Evolutionary conservation across 1,140 invertebrate species (phyloP), one percentile per base, ranked within the genome.

Genomic region (Helicoverpa zea): DNA sequence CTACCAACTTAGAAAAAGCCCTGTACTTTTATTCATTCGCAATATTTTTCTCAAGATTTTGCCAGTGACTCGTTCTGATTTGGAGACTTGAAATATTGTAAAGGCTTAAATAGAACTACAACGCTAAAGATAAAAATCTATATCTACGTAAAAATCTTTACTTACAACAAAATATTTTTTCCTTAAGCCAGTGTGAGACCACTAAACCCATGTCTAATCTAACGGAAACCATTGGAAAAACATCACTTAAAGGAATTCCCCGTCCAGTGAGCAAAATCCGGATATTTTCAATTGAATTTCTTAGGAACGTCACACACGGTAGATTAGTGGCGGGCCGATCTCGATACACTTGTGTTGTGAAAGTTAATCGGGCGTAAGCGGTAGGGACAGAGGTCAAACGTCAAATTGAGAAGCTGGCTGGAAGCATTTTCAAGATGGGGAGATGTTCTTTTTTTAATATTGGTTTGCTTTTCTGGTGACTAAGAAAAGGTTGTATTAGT

Each of bases 211-310:
- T 7, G 83, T 66, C 84, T 92, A 93, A 93, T 93, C 90, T 90
- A 88, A 85, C 82, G 90, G 90, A 92, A 93, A 86, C 85, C 80
- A 87, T 88, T 89, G 79, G 81, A 83, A 86, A 90, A 90, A 90
- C 88, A 91, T 89, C 90, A 89, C 86, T 91, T 87, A 89, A 90
- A 84, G 83, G 84, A 89, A 83, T 72, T 77, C 81, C 59, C 81
- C 78, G 61, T 78, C 78, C 75, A 68, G 72, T 9, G 35, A 43
- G 81, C 83, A 84, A 86, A 86, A 84, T 80, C 84, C 84, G 88
- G 87, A 88, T 85, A 88, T 92, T 91, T 90, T 90, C 93, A 94
- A 94, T 94, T 89, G 91, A 84, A 90, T 92, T 87, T 87, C 89
- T 81, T 84, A 73, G 84, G 89, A 88, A 88, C 23, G 89, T 90